These are phyloP conservation scores for Arbacia lixula DNA, from an alignment of 53 echinoderm and acorn worm genomes.

Conservation along the genomic window DNA sequence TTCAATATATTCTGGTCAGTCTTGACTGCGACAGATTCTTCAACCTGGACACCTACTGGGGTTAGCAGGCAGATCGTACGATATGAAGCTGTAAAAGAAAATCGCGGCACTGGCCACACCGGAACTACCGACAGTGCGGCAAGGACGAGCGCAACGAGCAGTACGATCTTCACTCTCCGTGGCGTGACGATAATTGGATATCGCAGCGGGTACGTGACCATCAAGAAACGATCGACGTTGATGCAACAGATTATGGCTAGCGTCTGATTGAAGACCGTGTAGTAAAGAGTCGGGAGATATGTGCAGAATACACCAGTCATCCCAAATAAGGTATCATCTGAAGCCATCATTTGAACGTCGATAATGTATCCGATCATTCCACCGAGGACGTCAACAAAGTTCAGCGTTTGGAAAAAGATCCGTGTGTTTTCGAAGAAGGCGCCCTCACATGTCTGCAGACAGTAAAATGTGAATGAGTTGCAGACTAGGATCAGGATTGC, in stretches of 20 bases:
- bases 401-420: constrained; percentile 8
- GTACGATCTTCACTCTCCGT: background rate
- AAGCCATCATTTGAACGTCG: background rate
- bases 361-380: background rate
- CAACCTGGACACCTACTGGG: too few relatives aligned
- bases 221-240: too few relatives aligned
- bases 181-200: too few relatives aligned
- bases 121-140: background rate
- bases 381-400: constrained; percentile 2
- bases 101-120: background rate
- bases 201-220: too few relatives aligned
- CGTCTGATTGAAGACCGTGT: background rate
- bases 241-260: constrained; percentile 1
- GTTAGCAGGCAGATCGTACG: background rate
- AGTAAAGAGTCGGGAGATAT: background rate
- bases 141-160: background rate
- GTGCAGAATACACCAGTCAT: background rate
- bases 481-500: constrained; percentile 9
- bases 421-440: constrained; percentile 7
- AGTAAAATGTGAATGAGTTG: background rate
- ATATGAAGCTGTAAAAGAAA: background rate
- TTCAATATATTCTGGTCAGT: too few relatives aligned
- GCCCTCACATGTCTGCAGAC: background rate
- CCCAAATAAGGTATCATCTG: background rate
- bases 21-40: too few relatives aligned